Conservation (phyloP, 2,113 vertebrate species). For the Muntiacus reevesi region DNA sequence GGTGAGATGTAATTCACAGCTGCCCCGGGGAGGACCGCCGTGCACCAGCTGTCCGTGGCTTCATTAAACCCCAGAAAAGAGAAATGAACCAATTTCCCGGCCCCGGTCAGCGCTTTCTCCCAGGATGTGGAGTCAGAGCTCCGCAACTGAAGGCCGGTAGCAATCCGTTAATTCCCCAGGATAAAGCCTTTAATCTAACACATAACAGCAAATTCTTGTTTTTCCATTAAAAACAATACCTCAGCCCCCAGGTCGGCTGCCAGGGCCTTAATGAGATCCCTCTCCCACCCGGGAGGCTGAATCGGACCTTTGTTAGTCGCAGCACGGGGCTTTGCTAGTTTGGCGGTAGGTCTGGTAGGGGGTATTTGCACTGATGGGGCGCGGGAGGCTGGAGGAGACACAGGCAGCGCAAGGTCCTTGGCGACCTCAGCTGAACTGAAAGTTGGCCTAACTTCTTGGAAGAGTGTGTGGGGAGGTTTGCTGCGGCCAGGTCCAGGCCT, state of each 20-base stretch:
- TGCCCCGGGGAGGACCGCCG: background rate
- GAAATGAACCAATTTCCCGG: slow-evolving; percentile 10
- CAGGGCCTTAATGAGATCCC: slow-evolving; percentile 84
- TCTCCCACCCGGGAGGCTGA: slow-evolving; percentile 80
- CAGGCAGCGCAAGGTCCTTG: slow-evolving; percentile 58
- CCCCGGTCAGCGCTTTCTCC: slow-evolving; percentile 40
- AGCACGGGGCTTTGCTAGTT: slow-evolving; percentile 82
- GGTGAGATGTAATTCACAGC: background rate
- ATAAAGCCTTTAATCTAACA: slow-evolving; percentile 82
- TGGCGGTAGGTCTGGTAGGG: slow-evolving; percentile 71
- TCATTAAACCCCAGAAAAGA: slow-evolving; percentile 47
- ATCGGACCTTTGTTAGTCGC: slow-evolving; percentile 81
- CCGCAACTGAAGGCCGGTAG: slow-evolving; percentile 61
- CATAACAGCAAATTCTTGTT: slow-evolving; percentile 84
- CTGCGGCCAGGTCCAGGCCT: slow-evolving; percentile 33
- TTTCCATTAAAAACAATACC: slow-evolving; percentile 85
- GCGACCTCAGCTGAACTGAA: slow-evolving; percentile 81
- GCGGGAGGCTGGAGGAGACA: slow-evolving; percentile 9
- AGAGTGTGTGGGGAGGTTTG: slow-evolving; percentile 50
- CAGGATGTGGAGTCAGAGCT: slow-evolving; percentile 62
- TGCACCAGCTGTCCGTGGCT: background rate
- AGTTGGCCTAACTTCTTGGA: slow-evolving; percentile 42
- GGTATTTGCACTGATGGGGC: background rate
- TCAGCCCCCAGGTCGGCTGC: slow-evolving; percentile 80
- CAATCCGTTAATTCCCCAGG: slow-evolving; percentile 80